Base-by-base conservation (phyloP, 2,797 vertebrate species). In the Macropus fuliginosus region DNA sequence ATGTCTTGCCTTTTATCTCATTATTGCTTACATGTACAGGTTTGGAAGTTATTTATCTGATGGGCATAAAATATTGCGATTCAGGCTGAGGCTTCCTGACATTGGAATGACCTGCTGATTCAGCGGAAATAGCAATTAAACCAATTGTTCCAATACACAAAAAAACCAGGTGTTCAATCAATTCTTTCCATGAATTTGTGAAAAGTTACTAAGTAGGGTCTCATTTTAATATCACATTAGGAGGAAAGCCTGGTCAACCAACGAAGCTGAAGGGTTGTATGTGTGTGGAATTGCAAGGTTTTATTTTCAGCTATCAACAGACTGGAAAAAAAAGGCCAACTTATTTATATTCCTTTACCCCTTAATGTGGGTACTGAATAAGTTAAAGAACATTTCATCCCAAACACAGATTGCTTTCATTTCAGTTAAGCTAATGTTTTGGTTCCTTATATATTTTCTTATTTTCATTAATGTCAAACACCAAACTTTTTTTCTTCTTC, bases 321-420 rank as follows among this genome's bases (percentile, higher is more conserved):
- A 98, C 93, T 93, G 89, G 97, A 96, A 95, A 97, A 97, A 55
- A 98, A 91, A 87, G 28, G 56, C 92, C 96, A 92, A 96, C 95
- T 98, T 98, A 94, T 91, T 98, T 97, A 95, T 98, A 98, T 92
- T 98, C 97, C 97, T 98, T 97, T 97, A 98, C 52, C 90, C 90
- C 31, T 97, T 97, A 97, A 96, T 97, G 97, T 90, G 91, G 95
- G 94, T 56, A 97, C 96, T 95, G 98, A 99, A 99, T 98, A 99
- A 99, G 96, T 99, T 99, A 99, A 98, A 97, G 96, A 98, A 96
- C 94, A 97, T 98, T 98, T 98, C 93, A 98, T 98, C 96, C 96
- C 98, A 98, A 98, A 98, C 98, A 97, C 97, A 98, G 0, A 94
- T 96, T 98, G 96, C 95, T 98, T 98, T 98, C 98, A 98, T 98